These are phyloP conservation scores for Xylota segnis DNA, from an alignment of 2,888 invertebrate genomes.

Conservation along the genomic window DNA sequence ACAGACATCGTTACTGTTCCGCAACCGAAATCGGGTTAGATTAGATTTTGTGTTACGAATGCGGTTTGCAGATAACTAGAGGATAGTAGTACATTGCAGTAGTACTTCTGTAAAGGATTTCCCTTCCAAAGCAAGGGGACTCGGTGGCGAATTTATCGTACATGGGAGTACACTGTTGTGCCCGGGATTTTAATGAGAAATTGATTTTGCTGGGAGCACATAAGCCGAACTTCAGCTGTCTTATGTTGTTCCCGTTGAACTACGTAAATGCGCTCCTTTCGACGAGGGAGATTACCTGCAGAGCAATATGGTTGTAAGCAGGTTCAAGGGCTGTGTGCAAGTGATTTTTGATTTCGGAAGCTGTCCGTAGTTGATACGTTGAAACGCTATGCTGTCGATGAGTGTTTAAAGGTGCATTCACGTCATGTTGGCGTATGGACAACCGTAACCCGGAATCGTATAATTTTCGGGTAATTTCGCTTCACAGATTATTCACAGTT, in stretches of 20 bases:
- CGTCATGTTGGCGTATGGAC: no score
- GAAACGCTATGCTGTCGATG: not conserved
- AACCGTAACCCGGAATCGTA: no score
- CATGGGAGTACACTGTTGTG: slow-evolving; percentile 1
- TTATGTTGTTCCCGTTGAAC: not conserved
- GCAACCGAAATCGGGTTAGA: slow-evolving; percentile 57
- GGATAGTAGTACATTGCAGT: not conserved
- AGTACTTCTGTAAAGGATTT: slow-evolving; percentile 20
- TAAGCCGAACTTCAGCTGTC: not conserved
- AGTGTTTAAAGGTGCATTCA: not conserved
- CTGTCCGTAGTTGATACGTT: not conserved
- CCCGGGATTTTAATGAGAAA: slow-evolving; percentile 28
- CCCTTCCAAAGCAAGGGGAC: not conserved
- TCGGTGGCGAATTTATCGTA: slow-evolving; percentile 14
- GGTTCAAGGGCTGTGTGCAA: no score
- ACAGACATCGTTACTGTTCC: slow-evolving; percentile 29
- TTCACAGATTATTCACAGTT: no score
- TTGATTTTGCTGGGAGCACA: slow-evolving; percentile 7
- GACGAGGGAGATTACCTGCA: not conserved
- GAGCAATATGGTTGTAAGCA: not conserved
- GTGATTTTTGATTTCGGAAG: not conserved
- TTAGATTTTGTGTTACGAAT: slow-evolving; percentile 64
- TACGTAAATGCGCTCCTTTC: not conserved
- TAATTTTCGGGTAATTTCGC: no score
- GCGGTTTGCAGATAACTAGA: slow-evolving; percentile 49